Evolutionary conservation across 1,140 invertebrate species (phyloP), one percentile per base, ranked within the genome.

Genomic region (Macrotrachela quadricornifera): DNA sequence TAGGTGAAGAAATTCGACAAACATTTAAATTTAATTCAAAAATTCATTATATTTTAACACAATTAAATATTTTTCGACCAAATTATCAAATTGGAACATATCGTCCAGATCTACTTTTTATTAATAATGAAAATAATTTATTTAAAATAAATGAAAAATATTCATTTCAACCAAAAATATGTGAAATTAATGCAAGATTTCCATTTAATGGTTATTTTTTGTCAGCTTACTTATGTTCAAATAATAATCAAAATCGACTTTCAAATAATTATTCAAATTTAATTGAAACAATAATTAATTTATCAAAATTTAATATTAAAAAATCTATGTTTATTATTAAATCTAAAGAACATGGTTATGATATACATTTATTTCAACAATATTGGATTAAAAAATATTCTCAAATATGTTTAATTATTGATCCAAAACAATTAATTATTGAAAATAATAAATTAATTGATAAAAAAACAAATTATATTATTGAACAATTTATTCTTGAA

Each of bases 121-220:
- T 36, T 37, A 38, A 18, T 39, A 21, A n/a, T 14, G n/a, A n/a
- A n/a, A 21, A n/a, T 14, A 18, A 13, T 10, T 0, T 46, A n/a
- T n/a, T n/a, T n/a, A n/a, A n/a, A n/a, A n/a, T n/a, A n/a, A n/a
- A n/a, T n/a, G n/a, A n/a, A n/a, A n/a, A n/a, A n/a, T n/a, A n/a
- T n/a, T n/a, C n/a, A n/a, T n/a, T n/a, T n/a, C n/a, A n/a, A n/a
- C n/a, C n/a, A n/a, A 39, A 38, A 53, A 41, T 53, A 18, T 53
- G 44, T 40, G 44, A 53, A 42, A 53, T 53, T n/a, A 53, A 53
- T 36, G 51, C 51, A 2, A 46, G 51, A 39, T 53, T 53, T 53
- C 46, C 38, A n/a, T 40, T 21, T 14, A 53, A 53, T 36, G 51
- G 51, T 15, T n/a, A n/a, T 39, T 41, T 46, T 0, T 37, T 53